phyloP scores from a whole-genome alignment of 35 echinoderm and acorn worm genomes.

The Strongylocentrotus purpuratus region DNA sequence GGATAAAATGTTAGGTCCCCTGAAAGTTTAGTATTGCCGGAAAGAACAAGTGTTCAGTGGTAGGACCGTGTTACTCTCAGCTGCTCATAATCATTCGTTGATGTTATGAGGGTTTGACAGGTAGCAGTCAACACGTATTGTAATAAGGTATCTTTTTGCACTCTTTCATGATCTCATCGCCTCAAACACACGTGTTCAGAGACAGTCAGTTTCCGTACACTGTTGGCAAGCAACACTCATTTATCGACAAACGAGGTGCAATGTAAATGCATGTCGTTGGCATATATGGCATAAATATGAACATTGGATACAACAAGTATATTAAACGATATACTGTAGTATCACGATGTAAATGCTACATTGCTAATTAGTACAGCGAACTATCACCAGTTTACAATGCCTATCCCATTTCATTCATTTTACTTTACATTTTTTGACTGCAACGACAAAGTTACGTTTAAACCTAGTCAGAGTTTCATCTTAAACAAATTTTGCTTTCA shows the following conservation, averaged over 20 bases:
- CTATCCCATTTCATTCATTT: no score
- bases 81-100: not conserved
- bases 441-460: no score
- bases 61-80: not conserved
- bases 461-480: no score
- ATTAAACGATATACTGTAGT: no score
- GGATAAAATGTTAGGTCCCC: not conserved
- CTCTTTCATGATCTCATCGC: slow-evolving; percentile 18
- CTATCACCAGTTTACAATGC: no score
- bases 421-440: no score
- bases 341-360: no score
- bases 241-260: not conserved
- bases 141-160: slow-evolving; percentile 4
- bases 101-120: slow-evolving; percentile 12
- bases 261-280: not conserved
- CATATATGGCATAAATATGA: not conserved
- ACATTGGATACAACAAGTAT: no score
- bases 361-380: no score
- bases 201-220: not conserved
- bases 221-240: not conserved
- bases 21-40: slow-evolving; percentile 3
- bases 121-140: slow-evolving; percentile 29
- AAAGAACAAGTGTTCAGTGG: slow-evolving; percentile 31
- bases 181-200: slow-evolving; percentile 17
- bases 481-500: no score